phyloP scores from a whole-genome alignment of 2,888 invertebrate species.

The Scaptomyza polygonia region DNA sequence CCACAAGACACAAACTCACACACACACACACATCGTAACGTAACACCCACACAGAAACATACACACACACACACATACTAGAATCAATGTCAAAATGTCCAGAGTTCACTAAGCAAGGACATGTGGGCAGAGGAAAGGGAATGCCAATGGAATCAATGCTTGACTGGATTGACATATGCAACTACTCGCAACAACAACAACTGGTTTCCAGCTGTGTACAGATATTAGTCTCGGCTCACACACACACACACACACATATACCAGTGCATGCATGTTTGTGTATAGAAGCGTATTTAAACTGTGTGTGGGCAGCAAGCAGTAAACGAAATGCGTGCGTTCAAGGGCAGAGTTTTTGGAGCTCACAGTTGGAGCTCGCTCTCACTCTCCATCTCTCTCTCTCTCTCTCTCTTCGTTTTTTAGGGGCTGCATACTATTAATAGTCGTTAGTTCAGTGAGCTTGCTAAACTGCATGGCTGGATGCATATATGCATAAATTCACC shows the following conservation, averaged over 20 bases:
- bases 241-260: neutral
- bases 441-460: conserved; percentile 11
- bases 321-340: conserved; percentile 40
- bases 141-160: conserved; percentile 49
- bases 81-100: conserved; percentile 76
- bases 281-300: conserved; percentile 1
- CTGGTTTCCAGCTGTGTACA: conserved; percentile 74
- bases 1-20: conserved; percentile 30
- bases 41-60: conserved; percentile 23
- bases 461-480: conserved; percentile 3
- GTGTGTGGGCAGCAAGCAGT: conserved; percentile 49
- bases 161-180: conserved; percentile 67
- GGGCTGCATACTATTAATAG: conserved; percentile 50
- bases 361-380: conserved; percentile 15
- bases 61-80: too few species aligned
- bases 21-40: conserved; percentile 3
- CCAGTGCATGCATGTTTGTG: neutral
- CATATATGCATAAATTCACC: conserved; percentile 30
- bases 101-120: conserved; percentile 67
- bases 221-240: conserved; percentile 21
- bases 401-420: conserved; percentile 7
- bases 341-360: conserved; percentile 20
- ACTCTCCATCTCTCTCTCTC: conserved; percentile 4
- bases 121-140: conserved; percentile 30
- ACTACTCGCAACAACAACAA: conserved; percentile 34